Percentiles rank a stretch among this genome's conserved stretches.
These are phyloP conservation scores for Elymnias hypermnestra DNA, from an alignment of 1,140 invertebrate species.

Conservation along the genomic window DNA sequence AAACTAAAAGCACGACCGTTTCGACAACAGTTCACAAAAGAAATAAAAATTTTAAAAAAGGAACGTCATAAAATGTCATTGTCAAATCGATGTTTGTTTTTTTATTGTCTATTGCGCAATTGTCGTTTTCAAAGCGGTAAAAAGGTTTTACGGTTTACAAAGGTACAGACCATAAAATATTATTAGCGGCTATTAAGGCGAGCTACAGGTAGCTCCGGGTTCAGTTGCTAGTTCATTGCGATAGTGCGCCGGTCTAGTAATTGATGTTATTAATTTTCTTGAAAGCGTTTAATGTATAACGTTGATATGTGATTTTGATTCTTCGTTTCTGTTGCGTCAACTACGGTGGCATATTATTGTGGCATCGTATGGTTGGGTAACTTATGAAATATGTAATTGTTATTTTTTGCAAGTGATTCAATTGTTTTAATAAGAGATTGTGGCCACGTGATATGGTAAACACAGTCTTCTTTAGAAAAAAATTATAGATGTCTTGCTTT, in stretches of 20 bases:
- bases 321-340: too few species aligned
- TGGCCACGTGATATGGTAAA: too few species aligned
- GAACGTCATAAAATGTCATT: constrained; percentile 16
- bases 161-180: constrained; percentile 67
- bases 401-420: too few species aligned
- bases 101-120: constrained; percentile 32
- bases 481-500: too few species aligned
- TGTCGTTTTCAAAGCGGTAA: constrained; percentile 47
- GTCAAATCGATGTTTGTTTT: background rate
- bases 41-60: constrained; percentile 34
- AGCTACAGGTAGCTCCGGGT: constrained; percentile 61
- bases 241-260: constrained; percentile 46
- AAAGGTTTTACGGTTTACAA: constrained; percentile 61
- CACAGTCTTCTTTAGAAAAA: too few species aligned
- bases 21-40: background rate
- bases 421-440: too few species aligned
- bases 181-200: constrained; percentile 55
- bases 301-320: background rate
- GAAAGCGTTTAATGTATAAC: background rate
- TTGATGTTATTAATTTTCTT: constrained; percentile 51
- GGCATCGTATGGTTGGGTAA: too few species aligned
- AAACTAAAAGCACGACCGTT: constrained; percentile 17
- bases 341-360: too few species aligned
- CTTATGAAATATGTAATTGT: too few species aligned
- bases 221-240: constrained; percentile 48